Percentiles rank a stretch among this genome's conserved stretches.
Conservation (phyloP, 1,140 invertebrate genomes). For the Bombus sibiricus region DNA sequence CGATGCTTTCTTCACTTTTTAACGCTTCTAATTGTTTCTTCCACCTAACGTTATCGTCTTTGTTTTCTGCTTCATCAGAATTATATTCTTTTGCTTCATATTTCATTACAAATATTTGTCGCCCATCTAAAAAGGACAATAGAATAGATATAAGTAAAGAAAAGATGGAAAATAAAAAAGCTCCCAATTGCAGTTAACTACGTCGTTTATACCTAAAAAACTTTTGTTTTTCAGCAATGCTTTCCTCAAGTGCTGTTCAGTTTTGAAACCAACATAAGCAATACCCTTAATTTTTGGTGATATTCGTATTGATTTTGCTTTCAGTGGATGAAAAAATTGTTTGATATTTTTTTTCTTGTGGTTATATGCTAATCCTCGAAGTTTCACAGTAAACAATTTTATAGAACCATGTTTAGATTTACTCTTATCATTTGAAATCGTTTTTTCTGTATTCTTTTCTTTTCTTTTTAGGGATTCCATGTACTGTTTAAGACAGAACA, state of each 20-base stretch:
- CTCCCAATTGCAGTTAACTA: neutral
- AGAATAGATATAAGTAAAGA: neutral
- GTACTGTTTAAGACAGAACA: slow-evolving; percentile 80
- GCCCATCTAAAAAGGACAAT: slow-evolving; percentile 82
- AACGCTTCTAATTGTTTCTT: slow-evolving; percentile 87
- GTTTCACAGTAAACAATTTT: slow-evolving; percentile 86
- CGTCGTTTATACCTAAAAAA: slow-evolving; percentile 86
- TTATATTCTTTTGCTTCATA: slow-evolving; percentile 83
- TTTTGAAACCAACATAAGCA: slow-evolving; percentile 95
- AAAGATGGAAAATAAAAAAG: neutral
- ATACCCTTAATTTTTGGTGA: slow-evolving; percentile 92
- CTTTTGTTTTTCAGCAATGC: slow-evolving; percentile 94
- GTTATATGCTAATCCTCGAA: slow-evolving; percentile 87
- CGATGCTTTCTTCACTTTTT: slow-evolving; percentile 91
- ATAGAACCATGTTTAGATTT: slow-evolving; percentile 75
- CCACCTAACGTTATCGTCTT: slow-evolving; percentile 84
- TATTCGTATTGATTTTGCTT: slow-evolving; percentile 90
- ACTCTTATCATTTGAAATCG: slow-evolving; percentile 65
- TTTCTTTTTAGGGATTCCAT: slow-evolving; percentile 84
- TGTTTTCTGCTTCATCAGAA: slow-evolving; percentile 64
- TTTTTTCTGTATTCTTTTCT: slow-evolving; percentile 21
- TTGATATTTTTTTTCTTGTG: slow-evolving; percentile 91
- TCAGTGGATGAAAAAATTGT: slow-evolving; percentile 92
- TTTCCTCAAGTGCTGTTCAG: slow-evolving; percentile 91
- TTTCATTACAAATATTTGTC: slow-evolving; percentile 86